Evolutionary conservation across 2,797 vertebrate species (phyloP), one percentile per base, ranked within the genome.

Genomic region (Ptychobarbus kaznakovi): DNA sequence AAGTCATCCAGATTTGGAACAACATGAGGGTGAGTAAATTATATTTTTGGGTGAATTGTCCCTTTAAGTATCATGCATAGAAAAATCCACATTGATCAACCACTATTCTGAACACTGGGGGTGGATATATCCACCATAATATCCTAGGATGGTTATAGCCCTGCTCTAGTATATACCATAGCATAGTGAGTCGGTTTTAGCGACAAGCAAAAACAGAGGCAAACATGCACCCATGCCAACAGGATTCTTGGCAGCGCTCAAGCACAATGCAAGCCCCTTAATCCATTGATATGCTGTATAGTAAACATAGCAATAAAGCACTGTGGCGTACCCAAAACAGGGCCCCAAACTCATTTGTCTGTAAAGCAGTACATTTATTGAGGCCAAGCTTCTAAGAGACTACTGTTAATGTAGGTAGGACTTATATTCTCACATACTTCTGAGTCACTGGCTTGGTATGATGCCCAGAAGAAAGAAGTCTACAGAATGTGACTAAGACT

Each of bases 401-500:
- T 90, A 86, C 87, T 77, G 84, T 84, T 75, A 73, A 49, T 66
- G 40, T 81, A 70, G 42, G 68, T 46, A 25, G 28, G 69, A 78
- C 72, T 81, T 69, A 78, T 16, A 70, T 78, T 77, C 79, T 79
- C 42, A 49, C 8, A 69, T 88, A 81, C 61, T 86, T 87, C 86
- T 88, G 82, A 89, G 87, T 87, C 87, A 88, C 53, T 44, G 6
- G 40, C 74, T 53, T 80, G 78, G 86, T 89, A 86, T 82, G 84
- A 49, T 75, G 88, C 87, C 86, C 88, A 72, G 72, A 88, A 80
- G 83, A 90, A 81, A 61, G 68, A 80, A 85, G 73, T 82, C 86
- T 85, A 83, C 86, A 82, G 83, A 93, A 93, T 86, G 87, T 91
- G 91, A 92, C 87, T 89, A 90, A 88, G 79, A 58, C 81, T 83